Conservation (phyloP, 2,797 vertebrate genomes). For the Orestias chungarensis region DNA sequence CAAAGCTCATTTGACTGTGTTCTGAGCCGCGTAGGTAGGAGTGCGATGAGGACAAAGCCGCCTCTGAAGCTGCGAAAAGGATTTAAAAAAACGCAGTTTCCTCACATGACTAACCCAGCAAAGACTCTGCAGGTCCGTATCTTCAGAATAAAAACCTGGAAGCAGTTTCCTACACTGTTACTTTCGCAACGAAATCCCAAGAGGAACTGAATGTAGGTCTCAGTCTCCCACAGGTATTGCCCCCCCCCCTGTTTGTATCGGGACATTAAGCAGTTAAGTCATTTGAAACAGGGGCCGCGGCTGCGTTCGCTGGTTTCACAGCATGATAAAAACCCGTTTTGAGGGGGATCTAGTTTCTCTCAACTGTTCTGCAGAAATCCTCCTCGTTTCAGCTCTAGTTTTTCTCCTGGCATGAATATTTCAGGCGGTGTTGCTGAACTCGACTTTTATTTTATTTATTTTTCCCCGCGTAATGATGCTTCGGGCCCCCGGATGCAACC, state of each 20-base stretch:
- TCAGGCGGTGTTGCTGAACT: constrained; percentile 66
- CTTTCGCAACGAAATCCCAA: constrained; percentile 33
- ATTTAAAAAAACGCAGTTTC: constrained; percentile 11
- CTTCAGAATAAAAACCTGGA: constrained; percentile 29
- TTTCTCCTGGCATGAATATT: constrained; percentile 73
- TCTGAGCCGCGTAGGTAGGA: constrained; percentile 14
- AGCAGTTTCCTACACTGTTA: constrained; percentile 42
- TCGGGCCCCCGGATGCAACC: too few species aligned
- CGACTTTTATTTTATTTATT: constrained; percentile 50
- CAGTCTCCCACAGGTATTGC: constrained; percentile 55
- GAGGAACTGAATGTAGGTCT: constrained; percentile 58
- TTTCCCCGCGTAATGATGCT: too few species aligned
- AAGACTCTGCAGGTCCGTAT: constrained; percentile 18
- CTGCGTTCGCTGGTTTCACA: constrained; percentile 41
- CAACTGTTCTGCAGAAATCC: constrained; percentile 51
- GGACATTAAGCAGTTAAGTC: constrained; percentile 62
- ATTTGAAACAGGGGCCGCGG: constrained; percentile 64
- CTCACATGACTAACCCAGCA: constrained; percentile 10
- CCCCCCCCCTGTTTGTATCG: constrained; percentile 50
- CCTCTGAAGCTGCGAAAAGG: constrained; percentile 3
- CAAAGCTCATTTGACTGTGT: constrained; percentile 50
- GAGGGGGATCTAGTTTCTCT: constrained; percentile 52
- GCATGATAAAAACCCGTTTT: constrained; percentile 38
- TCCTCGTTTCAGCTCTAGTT: constrained; percentile 48
- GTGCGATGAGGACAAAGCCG: constrained; percentile 20